Percentiles rank a stretch among this genome's conserved stretches.
Conservation (phyloP, 2,113 vertebrate genomes). For the Eulemur macaco region DNA sequence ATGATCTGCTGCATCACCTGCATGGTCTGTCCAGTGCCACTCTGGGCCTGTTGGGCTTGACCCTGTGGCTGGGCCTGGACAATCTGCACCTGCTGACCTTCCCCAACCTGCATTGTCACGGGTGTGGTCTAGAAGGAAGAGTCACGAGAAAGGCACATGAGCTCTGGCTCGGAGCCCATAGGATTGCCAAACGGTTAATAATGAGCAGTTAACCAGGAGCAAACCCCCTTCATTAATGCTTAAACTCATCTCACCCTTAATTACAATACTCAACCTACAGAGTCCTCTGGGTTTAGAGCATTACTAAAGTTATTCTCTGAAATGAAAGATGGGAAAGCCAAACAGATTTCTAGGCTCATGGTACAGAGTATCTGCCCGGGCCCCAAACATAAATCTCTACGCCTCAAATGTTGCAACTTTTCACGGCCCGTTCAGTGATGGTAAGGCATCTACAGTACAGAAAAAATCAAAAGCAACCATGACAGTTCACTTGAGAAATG, state of each 20-base stretch:
- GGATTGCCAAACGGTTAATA: background rate
- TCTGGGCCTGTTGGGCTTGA: conserved; percentile 91
- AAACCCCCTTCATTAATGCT: background rate
- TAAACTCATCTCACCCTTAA: background rate
- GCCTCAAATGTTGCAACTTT: background rate
- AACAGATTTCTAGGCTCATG: background rate
- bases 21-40: conserved; percentile 94
- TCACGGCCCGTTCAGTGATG: background rate
- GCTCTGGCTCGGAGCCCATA: background rate
- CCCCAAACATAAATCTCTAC: background rate
- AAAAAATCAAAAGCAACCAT: background rate
- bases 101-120: conserved; percentile 97
- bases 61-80: conserved; percentile 95
- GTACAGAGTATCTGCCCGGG: background rate
- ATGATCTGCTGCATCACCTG: conserved; percentile 99
- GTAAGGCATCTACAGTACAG: background rate
- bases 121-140: conserved; percentile 89
- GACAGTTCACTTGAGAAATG: background rate
- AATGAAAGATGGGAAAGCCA: conserved; percentile 8
- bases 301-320: background rate
- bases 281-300: background rate
- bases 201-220: background rate
- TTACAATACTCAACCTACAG: background rate
- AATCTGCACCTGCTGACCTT: conserved; percentile 98
- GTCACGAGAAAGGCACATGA: background rate